Evolutionary conservation across 2,888 invertebrate genomes (phyloP).

Genomic region (Antheraea assamensis): DNA sequence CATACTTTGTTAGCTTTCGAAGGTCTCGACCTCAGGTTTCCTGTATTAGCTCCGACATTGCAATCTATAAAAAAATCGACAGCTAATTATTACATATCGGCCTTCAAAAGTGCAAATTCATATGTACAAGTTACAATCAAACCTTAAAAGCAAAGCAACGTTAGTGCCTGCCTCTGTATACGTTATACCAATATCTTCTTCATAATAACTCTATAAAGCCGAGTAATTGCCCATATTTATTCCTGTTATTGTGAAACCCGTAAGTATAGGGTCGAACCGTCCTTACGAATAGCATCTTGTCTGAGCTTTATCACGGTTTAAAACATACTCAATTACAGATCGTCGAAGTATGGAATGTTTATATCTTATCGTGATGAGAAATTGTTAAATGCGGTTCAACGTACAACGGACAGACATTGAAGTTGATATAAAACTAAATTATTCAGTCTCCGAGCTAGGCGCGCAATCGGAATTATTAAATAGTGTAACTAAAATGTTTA

Average conservation of each 20-base stretch:
- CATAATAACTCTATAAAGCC: too few relatives aligned
- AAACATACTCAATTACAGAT: neutral
- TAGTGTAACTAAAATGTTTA: constrained; percentile 8
- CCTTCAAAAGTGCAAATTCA: too few relatives aligned
- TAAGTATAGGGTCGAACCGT: neutral
- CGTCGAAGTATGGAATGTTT: neutral
- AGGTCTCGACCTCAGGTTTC: neutral
- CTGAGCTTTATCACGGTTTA: neutral
- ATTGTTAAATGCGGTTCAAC: constrained; percentile 17
- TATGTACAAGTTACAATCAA: too few relatives aligned
- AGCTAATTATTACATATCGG: too few relatives aligned
- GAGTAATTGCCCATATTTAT: too few relatives aligned
- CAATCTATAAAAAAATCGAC: neutral
- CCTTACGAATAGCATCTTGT: too few relatives aligned
- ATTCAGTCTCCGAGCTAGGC: constrained; percentile 12
- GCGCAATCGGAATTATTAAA: constrained; percentile 1
- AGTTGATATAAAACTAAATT: constrained; percentile 18
- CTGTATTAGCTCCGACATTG: neutral
- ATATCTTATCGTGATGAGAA: neutral
- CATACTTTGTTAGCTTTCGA: neutral
- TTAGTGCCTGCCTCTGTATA: too few relatives aligned
- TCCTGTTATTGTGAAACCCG: too few relatives aligned
- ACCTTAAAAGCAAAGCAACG: too few relatives aligned
- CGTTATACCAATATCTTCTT: too few relatives aligned
- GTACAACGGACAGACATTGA: constrained; percentile 19